A percentile compares a stretch with the other conserved stretches of the same genome.
Evolutionary conservation across 1,140 invertebrate species (phyloP).

Genomic region (Drosophila simulans): DNA sequence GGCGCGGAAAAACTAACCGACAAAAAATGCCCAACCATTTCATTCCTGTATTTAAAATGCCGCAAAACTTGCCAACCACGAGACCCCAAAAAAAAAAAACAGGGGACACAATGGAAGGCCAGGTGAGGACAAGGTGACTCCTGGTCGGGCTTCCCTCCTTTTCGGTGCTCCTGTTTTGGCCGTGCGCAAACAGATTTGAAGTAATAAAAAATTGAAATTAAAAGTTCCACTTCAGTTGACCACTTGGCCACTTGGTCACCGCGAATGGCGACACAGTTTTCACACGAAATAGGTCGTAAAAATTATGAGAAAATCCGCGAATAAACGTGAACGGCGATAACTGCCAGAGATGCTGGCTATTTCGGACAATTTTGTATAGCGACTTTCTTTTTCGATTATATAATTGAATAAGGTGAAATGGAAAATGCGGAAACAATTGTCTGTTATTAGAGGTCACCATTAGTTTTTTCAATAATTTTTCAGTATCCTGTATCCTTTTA

Average conservation of each 20-base stretch:
- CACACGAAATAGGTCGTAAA: slow-evolving; percentile 76
- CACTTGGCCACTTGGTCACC: slow-evolving; percentile 24
- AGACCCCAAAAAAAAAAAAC: slow-evolving; percentile 1
- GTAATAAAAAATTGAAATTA: slow-evolving; percentile 82
- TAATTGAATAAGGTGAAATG: neutral
- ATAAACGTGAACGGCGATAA: slow-evolving; percentile 2
- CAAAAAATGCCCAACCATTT: slow-evolving; percentile 65
- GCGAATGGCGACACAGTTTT: slow-evolving; percentile 68
- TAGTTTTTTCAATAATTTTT: too few species aligned
- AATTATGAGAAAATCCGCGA: slow-evolving; percentile 63
- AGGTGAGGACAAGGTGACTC: slow-evolving; percentile 51
- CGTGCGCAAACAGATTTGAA: slow-evolving; percentile 66
- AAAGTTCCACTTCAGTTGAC: slow-evolving; percentile 68
- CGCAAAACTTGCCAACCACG: slow-evolving; percentile 39
- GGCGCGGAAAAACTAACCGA: slow-evolving; percentile 39
- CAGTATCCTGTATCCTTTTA: too few species aligned
- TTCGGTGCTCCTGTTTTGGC: slow-evolving; percentile 6
- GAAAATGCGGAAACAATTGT: too few species aligned
- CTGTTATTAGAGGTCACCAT: too few species aligned
- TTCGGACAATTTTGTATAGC: neutral
- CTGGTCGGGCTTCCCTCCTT: neutral
- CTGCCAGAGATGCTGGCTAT: slow-evolving; percentile 18
- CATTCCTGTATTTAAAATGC: slow-evolving; percentile 64
- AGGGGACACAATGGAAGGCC: slow-evolving; percentile 48
- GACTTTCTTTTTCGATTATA: neutral